phyloP scores from a whole-genome alignment of 2,797 vertebrate genomes.

The Vultur gryphus region DNA sequence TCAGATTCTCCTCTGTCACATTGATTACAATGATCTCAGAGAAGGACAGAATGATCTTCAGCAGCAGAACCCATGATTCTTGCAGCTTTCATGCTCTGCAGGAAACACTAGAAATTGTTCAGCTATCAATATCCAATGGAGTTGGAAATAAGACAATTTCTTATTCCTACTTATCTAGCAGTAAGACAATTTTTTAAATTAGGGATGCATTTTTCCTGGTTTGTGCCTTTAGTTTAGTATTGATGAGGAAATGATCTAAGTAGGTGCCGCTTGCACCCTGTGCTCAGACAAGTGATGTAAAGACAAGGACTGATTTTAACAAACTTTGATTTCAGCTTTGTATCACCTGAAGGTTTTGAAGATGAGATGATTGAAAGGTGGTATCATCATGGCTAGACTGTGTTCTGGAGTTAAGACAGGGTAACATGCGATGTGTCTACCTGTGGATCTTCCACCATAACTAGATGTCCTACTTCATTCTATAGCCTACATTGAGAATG shows the following conservation, averaged over 20 bases:
- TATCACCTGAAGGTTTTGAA: not conserved
- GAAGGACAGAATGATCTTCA: not conserved
- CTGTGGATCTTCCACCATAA: not conserved
- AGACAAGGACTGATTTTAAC: not conserved
- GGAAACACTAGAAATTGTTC: not conserved
- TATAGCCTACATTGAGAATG: fast-evolving
- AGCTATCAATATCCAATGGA: not conserved
- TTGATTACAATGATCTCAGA: not conserved
- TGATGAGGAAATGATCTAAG: not conserved
- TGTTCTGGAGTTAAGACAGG: not conserved
- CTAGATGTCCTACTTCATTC: not conserved
- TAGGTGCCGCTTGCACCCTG: not conserved
- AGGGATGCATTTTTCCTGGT: not conserved
- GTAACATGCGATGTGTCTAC: not conserved
- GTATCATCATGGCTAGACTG: not conserved
- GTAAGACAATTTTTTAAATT: not conserved
- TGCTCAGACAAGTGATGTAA: not conserved
- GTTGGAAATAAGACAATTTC: not conserved
- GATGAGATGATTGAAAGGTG: not conserved
- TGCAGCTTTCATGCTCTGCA: not conserved
- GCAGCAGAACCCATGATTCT: not conserved
- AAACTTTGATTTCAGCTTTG: not conserved
- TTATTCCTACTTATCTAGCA: not conserved
- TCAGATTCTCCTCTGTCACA: constrained; percentile 19
- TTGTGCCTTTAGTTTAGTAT: not conserved